Evolutionary conservation across 2,797 vertebrate genomes (phyloP).

Genomic region (Brachymystax lenok): DNA sequence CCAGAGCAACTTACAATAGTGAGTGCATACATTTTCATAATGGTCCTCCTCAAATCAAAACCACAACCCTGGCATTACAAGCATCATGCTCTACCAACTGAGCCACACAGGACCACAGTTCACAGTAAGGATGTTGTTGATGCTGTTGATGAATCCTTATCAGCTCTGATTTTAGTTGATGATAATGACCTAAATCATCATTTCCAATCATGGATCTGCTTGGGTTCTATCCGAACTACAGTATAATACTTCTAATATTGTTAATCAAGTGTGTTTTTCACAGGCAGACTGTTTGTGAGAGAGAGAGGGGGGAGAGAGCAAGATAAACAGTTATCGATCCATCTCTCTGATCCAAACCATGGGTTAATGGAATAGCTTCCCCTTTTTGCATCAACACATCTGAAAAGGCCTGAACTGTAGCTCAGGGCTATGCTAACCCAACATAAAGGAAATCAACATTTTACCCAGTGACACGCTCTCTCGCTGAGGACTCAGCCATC

Average conservation of each 20-base stretch:
- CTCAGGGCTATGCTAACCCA: not conserved
- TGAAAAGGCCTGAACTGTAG: slow-evolving; percentile 35
- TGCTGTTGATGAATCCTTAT: slow-evolving; percentile 11
- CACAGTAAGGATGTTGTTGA: not conserved
- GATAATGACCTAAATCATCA: slow-evolving; percentile 17
- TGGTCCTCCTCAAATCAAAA: too few relatives aligned
- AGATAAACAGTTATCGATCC: not conserved
- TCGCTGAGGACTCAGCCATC: slow-evolving; percentile 22
- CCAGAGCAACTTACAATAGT: too few relatives aligned
- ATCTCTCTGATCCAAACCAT: not conserved
- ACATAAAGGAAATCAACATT: slow-evolving; percentile 29
- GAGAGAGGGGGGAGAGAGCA: too few relatives aligned
- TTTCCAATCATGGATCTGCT: slow-evolving; percentile 9
- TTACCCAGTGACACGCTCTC: slow-evolving; percentile 14
- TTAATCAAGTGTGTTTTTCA: slow-evolving; percentile 3
- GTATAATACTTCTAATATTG: not conserved
- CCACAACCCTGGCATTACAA: too few relatives aligned
- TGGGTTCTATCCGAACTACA: slow-evolving; percentile 26
- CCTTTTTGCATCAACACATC: slow-evolving; percentile 43
- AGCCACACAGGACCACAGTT: not conserved
- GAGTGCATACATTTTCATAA: too few relatives aligned
- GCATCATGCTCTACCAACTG: too few relatives aligned
- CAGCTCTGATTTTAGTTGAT: slow-evolving; percentile 14
- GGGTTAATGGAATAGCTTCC: slow-evolving; percentile 37
- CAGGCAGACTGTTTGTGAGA: slow-evolving; percentile 2